Evolutionary conservation across 2,113 vertebrate species (phyloP), one percentile per base, ranked within the genome.

Genomic region (Osmerus eperlanus): DNA sequence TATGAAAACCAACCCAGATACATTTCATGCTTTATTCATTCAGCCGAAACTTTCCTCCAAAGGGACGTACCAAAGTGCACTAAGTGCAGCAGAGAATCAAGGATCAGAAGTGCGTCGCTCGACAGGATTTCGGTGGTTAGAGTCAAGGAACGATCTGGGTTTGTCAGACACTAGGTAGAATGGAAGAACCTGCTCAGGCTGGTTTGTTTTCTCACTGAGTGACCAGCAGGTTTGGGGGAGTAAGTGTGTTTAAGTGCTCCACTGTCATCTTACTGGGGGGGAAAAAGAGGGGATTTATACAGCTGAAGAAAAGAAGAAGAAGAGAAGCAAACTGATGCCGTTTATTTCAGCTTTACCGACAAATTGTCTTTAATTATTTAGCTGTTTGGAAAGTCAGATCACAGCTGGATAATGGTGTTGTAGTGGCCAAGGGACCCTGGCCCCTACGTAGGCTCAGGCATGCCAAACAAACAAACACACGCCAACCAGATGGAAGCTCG

Each of bases 351-450:
- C 68, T 72, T 73, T 76, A 81, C 73, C 81, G 67, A 85, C 23
- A 89, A 84, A 83, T 62, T 71, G 63, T 66, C 69, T 76, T 90
- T 25, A 90, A 91, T 89, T 84, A 89, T 89, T 90, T 12, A 90
- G 85, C 75, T 80, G 80, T 87, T 87, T 85, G 81, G 81, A 86
- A 83, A 73, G 75, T 78, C 76, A 68, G 78, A 85, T 77, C 83
- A 82, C 80, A 84, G 78, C 80, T 86, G 84, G 81, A 80, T 78
- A 75, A 81, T 63, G 65, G 75, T 73, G 68, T 69, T 73, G 78
- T 80, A 79, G 63, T 65, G 74, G 79, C 79, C 58, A 25, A 69
- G 64, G 58, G 80, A 63, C 70, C 2, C 18, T 64, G 36, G 64
- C 52, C 63, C 75, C 77, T 51, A 79, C 21, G 21, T 6, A 64